Evolutionary conservation across 1,140 invertebrate species (phyloP), one percentile per base, ranked within the genome.

Genomic region (Ostrea denselamellosa): DNA sequence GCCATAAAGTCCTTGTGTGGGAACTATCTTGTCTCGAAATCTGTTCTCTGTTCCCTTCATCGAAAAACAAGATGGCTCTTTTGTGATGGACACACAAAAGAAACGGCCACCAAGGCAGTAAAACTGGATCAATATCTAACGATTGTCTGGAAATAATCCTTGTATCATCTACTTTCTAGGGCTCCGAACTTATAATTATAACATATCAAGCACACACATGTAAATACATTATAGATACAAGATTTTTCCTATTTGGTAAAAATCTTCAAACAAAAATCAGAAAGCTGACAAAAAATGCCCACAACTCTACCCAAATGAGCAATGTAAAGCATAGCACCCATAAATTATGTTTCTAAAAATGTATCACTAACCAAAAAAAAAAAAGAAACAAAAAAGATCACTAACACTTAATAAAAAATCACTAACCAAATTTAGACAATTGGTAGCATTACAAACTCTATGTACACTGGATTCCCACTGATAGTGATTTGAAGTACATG

Each of bases 311-410:
- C 28, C 14, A 77, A 22, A 77, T 34, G 22, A 77, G 22, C 68
- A 77, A 77, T 77, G 28, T 77, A 77, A 62, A 77, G 68, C 68
- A 28, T 77, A 77, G 68, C 68, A 77, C 68, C 68, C 68, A 77
- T 77, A 77, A 77, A 77, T 34, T 28, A 77, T 77, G 28, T 34
- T 28, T 77, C 22, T 77, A 28, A 28, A 25, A 34, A 77, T 25
- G 12, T 12, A 28, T 77, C 68, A 77, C 28, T 77, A 77, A 77
- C 68, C 58, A 62, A n/a, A 62, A 17, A 62, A 62, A 62, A 12
- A 62, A 44, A 44, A 44, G 2, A 44, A 34, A 10, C 7, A 34
- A 34, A 14, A 77, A 34, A 34, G 28, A 77, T 77, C 68, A 77
- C 68, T 44, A 77, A 77, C 68, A 34, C 68, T 77, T 9, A 25